Conservation (phyloP, 2,888 invertebrate genomes). For the Lomographa bimaculata region DNA sequence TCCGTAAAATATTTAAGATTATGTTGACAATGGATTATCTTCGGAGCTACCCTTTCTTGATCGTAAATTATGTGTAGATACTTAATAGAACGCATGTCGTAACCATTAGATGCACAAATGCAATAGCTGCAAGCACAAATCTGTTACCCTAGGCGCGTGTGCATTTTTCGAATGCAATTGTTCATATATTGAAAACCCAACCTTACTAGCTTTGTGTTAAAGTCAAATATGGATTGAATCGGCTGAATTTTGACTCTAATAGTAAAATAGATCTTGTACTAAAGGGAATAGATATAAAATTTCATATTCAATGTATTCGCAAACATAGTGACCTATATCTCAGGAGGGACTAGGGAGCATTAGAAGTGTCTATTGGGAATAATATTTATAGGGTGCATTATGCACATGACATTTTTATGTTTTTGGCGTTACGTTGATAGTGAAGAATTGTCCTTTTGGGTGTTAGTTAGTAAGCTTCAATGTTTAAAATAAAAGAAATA, state of each 20-base stretch:
- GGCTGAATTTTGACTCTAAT: background rate
- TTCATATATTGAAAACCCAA: conserved; percentile 7
- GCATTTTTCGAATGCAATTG: conserved; percentile 26
- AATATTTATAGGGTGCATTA: conserved; percentile 81
- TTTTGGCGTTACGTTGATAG: conserved; percentile 70
- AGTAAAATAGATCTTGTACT: conserved; percentile 22
- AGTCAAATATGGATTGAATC: conserved; percentile 8
- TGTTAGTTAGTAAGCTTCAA: background rate
- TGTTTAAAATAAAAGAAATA: background rate
- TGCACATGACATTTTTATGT: conserved; percentile 82
- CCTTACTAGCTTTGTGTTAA: background rate
- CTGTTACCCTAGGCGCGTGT: conserved; percentile 45
- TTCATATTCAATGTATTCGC: conserved; percentile 42
- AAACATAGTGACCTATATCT: conserved; percentile 80
- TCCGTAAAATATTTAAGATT: conserved; percentile 75
- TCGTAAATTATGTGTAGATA: conserved; percentile 72
- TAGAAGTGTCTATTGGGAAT: conserved; percentile 71
- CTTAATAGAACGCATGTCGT: conserved; percentile 61
- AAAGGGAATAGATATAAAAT: conserved; percentile 39
- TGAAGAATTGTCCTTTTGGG: conserved; percentile 49
- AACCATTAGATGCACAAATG: conserved; percentile 68
- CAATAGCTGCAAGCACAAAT: conserved; percentile 67
- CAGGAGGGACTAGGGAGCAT: conserved; percentile 70
- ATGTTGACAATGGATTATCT: conserved; percentile 72
- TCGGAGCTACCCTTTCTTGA: conserved; percentile 62